Percentiles rank a stretch among this genome's conserved stretches.
These are phyloP conservation scores for Orius insidiosus DNA, from an alignment of 1,140 invertebrate genomes.

Conservation along the genomic window DNA sequence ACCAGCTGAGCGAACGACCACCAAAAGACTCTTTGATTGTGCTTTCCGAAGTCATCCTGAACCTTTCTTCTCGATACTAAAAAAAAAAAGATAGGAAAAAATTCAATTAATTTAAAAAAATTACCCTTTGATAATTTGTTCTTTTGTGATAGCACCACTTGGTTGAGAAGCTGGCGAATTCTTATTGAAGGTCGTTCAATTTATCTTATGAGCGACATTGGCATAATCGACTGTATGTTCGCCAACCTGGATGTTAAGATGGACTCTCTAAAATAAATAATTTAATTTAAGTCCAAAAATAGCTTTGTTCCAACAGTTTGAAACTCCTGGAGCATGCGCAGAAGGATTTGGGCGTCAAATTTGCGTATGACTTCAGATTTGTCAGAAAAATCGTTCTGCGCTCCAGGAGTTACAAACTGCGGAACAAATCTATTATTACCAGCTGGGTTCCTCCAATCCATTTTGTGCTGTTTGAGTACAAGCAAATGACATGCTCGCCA, in stretches of 20 bases:
- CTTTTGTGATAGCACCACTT: slow-evolving; percentile 98
- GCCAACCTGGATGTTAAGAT: slow-evolving; percentile 97
- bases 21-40: slow-evolving; percentile 95
- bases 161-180: slow-evolving; percentile 87
- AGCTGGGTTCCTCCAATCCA: slow-evolving; percentile 93
- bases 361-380: too few relatives aligned
- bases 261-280: slow-evolving; percentile 68
- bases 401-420: too few relatives aligned
- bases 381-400: too few relatives aligned
- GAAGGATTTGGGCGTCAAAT: too few relatives aligned
- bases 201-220: slow-evolving; percentile 94
- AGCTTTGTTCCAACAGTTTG: too few relatives aligned
- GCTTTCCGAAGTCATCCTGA: slow-evolving; percentile 92
- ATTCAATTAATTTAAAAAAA: slow-evolving; percentile 12
- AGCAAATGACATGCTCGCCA: slow-evolving; percentile 94
- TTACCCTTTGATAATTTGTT: slow-evolving; percentile 96
- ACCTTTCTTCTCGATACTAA: slow-evolving; percentile 93
- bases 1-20: slow-evolving; percentile 90
- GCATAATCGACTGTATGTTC: slow-evolving; percentile 98
- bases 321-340: too few relatives aligned
- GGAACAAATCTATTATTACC: slow-evolving; percentile 40
- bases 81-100: slow-evolving; percentile 26
- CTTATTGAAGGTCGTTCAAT: slow-evolving; percentile 87
- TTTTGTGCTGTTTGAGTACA: slow-evolving; percentile 92
- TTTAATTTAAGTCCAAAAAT: too few relatives aligned